Evolutionary conservation across 2,113 vertebrate genomes (phyloP).

Genomic region (Collichthys lucidus): DNA sequence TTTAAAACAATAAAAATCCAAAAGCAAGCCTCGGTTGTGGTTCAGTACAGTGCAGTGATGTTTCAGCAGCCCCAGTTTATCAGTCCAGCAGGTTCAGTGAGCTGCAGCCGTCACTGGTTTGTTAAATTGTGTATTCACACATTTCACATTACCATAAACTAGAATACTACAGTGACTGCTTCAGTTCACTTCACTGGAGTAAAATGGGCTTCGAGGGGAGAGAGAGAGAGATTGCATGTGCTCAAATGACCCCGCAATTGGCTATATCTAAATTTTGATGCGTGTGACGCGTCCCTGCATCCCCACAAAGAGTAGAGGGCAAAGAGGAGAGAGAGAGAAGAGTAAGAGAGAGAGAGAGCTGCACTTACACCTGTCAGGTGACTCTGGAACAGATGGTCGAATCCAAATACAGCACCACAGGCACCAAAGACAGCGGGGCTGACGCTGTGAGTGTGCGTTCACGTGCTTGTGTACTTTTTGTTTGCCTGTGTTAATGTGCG

Average conservation of each 20-base stretch:
- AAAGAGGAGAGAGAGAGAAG: conserved; percentile 51
- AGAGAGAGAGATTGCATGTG: not conserved
- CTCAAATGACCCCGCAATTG: conserved; percentile 2
- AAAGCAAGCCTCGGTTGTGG: not conserved
- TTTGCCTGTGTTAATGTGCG: conserved; percentile 25
- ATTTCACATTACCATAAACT: conserved; percentile 23
- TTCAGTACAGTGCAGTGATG: not conserved
- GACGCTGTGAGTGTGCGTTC: conserved; percentile 52
- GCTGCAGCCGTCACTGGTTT: conserved; percentile 32
- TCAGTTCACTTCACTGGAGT: conserved; percentile 26
- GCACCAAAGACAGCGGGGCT: conserved; percentile 45
- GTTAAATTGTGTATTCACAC: conserved; percentile 48
- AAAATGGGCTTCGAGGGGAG: conserved; percentile 5
- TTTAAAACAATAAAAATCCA: not conserved
- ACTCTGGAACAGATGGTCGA: conserved; percentile 75
- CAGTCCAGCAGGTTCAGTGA: not conserved
- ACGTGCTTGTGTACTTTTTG: conserved; percentile 11
- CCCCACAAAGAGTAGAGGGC: conserved; percentile 43
- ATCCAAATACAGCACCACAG: conserved; percentile 72
- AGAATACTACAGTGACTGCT: conserved; percentile 15
- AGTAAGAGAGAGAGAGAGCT: conserved; percentile 5
- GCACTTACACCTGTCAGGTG: conserved; percentile 79
- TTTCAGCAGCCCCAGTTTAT: conserved; percentile 5
- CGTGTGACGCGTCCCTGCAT: conserved; percentile 8
- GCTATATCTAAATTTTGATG: conserved; percentile 31